Evolutionary conservation across 2,797 vertebrate genomes (phyloP), one percentile per base, ranked within the genome.

Genomic region (Pangasius sanitwongsei): DNA sequence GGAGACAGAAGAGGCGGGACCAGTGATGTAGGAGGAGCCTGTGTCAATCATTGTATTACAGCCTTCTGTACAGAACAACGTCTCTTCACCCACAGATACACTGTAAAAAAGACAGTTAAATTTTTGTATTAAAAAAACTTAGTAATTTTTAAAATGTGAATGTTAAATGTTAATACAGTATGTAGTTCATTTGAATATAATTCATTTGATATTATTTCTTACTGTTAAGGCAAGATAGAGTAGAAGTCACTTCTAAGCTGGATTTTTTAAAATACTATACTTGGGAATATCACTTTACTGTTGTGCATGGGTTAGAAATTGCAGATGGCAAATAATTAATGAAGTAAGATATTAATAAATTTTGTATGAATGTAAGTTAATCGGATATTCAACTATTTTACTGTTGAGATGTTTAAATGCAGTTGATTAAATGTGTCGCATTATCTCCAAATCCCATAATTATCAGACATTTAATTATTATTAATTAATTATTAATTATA

Each of bases 11-110:
- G 96, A 97, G 0, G 97, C 97, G 0, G 98, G 98, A 8, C 98
- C 98, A 0, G 97, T 98, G 95, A 99, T 97, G 94, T 97, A 98
- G 91, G 98, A 98, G 25, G 97, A 97, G 1, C 98, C 98, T 0
- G 98, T 98, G 94, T 99, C 98, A 1, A 99, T 96, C 86, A 97
- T 96, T 59, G 96, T 97, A 1, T 93, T 96, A 91, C 98, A 99
- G 91, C 98, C 97, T 1, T 98, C 97, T 82, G 93, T 93, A 85
- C 98, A 99, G 94, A 98, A 97, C 92, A 97, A 90, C 25, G 93
- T 93, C 80, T 97, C 95, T 0, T 93, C 94, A 50, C 97, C 97
- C 4, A 99, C 95, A 0, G 98, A 97, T 86, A 99, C 97, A 4
- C 98, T 99, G 94, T n/a, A 67, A 86, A 0, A 3, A 69, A 91